Percentiles rank a stretch among this genome's conserved stretches.
These are phyloP conservation scores for Siphonodentalium dalli DNA, from an alignment of 2,888 invertebrate genomes.

Conservation along the genomic window DNA sequence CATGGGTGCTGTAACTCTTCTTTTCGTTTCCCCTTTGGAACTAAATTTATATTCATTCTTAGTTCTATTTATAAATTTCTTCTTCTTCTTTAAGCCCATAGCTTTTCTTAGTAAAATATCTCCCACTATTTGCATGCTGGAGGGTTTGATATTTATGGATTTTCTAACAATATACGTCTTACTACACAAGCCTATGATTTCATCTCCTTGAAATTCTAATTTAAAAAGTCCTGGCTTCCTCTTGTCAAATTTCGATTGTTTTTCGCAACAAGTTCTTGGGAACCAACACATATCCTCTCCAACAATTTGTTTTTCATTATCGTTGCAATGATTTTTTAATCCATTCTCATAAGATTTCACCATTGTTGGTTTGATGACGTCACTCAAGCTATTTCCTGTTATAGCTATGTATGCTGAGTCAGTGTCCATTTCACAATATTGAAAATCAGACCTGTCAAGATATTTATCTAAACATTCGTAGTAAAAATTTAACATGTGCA, in stretches of 20 bases:
- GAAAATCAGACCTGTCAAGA: constrained; percentile 27
- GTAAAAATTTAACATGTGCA: constrained; percentile 33
- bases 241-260: constrained; percentile 18
- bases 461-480: constrained; percentile 31
- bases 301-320: constrained; percentile 13
- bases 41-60: constrained; percentile 16
- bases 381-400: constrained; percentile 7
- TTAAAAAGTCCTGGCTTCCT: constrained; percentile 15
- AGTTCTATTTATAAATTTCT: neutral
- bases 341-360: constrained; percentile 7
- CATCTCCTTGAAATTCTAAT: constrained; percentile 8
- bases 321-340: constrained; percentile 18
- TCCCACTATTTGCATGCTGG: constrained; percentile 3
- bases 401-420: constrained; percentile 17
- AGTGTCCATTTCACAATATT: constrained; percentile 32
- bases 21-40: constrained; percentile 17
- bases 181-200: constrained; percentile 7
- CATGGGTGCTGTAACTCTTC: constrained; percentile 8
- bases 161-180: constrained; percentile 5
- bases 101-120: constrained; percentile 3
- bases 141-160: neutral
- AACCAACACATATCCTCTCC: constrained; percentile 6
- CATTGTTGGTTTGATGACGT: constrained; percentile 11
- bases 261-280: constrained; percentile 16
- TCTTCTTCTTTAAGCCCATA: neutral